Percentiles rank a stretch among this genome's conserved stretches.
These are phyloP conservation scores for Caiman crocodilus DNA, from an alignment of 2,797 vertebrate genomes.

Conservation along the genomic window DNA sequence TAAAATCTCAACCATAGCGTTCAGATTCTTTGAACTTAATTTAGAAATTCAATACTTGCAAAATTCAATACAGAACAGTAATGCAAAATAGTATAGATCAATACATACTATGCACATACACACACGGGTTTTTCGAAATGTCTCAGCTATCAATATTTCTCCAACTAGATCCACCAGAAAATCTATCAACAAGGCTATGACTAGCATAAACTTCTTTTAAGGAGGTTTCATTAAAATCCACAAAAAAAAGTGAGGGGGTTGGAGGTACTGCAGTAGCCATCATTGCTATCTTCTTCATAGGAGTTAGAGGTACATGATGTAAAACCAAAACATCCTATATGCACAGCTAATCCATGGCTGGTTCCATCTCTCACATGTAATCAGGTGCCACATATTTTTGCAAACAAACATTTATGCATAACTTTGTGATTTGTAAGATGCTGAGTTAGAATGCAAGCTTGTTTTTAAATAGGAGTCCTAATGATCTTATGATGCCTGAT, in stretches of 20 bases:
- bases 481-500: not conserved
- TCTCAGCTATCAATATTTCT: not conserved
- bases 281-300: not conserved
- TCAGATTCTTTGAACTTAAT: constrained; percentile 31
- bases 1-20: constrained; percentile 10
- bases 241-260: not conserved
- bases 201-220: not conserved
- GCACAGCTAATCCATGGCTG: not conserved
- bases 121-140: not conserved
- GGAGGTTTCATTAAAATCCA: not conserved
- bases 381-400: not conserved
- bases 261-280: not conserved
- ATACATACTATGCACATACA: not conserved
- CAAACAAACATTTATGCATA: not conserved
- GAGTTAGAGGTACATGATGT: not conserved
- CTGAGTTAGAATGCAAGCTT: not conserved
- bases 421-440: not conserved
- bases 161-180: constrained; percentile 1
- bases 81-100: constrained; percentile 14
- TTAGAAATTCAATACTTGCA: constrained; percentile 31
- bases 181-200: not conserved
- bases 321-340: not conserved
- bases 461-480: not conserved
- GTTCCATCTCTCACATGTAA: not conserved
- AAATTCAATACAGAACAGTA: constrained; percentile 18